Percentiles rank a stretch among this genome's conserved stretches.
These are phyloP conservation scores for Bombus haemorrhoidalis DNA, from an alignment of 1,140 invertebrate genomes.

Conservation along the genomic window DNA sequence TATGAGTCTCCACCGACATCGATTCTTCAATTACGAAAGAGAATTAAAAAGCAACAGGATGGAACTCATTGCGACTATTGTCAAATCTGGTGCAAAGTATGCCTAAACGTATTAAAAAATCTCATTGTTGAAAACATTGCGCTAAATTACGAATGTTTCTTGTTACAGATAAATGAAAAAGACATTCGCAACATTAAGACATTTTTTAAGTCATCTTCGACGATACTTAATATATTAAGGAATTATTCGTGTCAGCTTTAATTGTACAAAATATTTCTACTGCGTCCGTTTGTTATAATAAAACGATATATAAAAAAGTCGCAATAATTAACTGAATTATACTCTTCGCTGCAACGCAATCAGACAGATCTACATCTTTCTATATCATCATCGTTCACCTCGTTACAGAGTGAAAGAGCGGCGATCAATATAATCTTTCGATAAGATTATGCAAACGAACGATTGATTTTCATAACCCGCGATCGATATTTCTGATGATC, in stretches of 20 bases:
- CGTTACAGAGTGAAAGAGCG: background rate
- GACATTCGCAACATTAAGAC: background rate
- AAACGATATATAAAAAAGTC: background rate
- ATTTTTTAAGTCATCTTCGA: too few relatives aligned
- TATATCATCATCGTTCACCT: background rate
- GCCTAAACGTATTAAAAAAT: too few relatives aligned
- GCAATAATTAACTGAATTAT: background rate
- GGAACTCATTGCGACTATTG: too few relatives aligned
- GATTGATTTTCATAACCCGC: background rate
- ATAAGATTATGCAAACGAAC: background rate
- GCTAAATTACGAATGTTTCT: background rate
- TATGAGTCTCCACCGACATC: too few relatives aligned
- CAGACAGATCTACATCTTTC: too few relatives aligned
- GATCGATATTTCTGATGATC: slow-evolving; percentile 6
- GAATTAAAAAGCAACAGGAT: too few relatives aligned
- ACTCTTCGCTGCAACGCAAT: background rate
- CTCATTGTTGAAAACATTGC: background rate
- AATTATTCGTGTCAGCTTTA: too few relatives aligned
- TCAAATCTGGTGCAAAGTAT: too few relatives aligned
- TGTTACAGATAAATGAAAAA: background rate
- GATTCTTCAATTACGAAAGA: too few relatives aligned
- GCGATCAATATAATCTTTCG: background rate
- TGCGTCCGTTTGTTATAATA: too few relatives aligned
- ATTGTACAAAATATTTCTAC: background rate
- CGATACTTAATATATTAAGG: too few relatives aligned